A percentile compares a stretch with the other conserved stretches of the same genome.
Evolutionary conservation across 1,140 invertebrate genomes (phyloP).

Genomic region (Diplogasteroides magnus): DNA sequence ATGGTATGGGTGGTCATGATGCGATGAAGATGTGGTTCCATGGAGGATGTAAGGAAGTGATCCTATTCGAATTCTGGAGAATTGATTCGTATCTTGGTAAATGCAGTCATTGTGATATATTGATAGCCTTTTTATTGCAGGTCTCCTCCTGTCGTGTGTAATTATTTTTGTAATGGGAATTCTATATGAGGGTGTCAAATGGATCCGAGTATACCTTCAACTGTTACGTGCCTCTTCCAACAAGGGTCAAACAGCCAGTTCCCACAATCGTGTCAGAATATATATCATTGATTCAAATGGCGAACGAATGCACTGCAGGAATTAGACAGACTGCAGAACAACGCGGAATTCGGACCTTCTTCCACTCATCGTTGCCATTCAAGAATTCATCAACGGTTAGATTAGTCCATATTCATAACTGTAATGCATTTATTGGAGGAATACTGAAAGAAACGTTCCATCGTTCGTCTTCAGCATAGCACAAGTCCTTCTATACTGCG

Average conservation of each 20-base stretch:
- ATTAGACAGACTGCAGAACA: not conserved
- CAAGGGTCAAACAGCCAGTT: no score
- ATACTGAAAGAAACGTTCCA: no score
- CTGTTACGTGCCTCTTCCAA: constrained; percentile 24
- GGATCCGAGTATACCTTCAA: constrained; percentile 45
- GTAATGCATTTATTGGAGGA: no score
- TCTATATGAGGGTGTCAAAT: constrained; percentile 43
- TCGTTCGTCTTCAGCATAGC: not conserved
- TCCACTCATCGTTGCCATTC: no score
- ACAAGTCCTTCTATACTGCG: constrained; percentile 2
- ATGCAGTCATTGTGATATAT: not conserved
- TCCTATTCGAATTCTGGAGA: constrained; percentile 47
- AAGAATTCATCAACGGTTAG: no score
- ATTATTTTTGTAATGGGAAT: constrained; percentile 43
- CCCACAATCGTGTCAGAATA: not conserved
- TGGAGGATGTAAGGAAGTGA: constrained; percentile 42
- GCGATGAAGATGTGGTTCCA: constrained; percentile 51
- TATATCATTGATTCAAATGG: not conserved
- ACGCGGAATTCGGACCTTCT: no score
- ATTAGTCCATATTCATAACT: no score
- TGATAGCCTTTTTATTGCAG: constrained; percentile 14
- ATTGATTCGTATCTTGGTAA: constrained; percentile 23
- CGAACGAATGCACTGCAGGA: no score
- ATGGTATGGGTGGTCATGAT: constrained; percentile 12
- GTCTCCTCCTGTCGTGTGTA: constrained; percentile 38